Conservation (phyloP, 2,797 vertebrate genomes). For the Neopelma chrysocephalum region DNA sequence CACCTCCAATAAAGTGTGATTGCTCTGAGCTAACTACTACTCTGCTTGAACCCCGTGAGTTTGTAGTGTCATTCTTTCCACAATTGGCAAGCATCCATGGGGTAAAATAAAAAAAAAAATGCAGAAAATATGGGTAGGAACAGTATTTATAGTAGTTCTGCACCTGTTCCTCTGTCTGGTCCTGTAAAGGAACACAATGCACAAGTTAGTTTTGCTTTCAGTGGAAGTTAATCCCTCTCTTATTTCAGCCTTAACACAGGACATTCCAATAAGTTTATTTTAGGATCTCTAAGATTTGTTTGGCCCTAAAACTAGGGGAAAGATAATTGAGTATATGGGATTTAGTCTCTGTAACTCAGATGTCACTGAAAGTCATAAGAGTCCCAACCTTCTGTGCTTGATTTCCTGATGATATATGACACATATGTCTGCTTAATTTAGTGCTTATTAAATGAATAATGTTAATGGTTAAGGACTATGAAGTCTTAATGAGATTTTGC, state of each 20-base stretch:
- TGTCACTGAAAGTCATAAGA: conserved; percentile 2
- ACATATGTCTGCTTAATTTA: conserved; percentile 31
- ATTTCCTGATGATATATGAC: conserved; percentile 30
- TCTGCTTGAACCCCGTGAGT: no score
- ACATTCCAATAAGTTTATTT: neutral
- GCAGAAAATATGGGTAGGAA: neutral
- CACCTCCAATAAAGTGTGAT: no score
- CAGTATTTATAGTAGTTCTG: neutral
- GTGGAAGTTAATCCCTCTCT: neutral
- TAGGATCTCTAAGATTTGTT: neutral
- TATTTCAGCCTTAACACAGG: neutral
- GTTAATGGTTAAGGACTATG: conserved; percentile 20
- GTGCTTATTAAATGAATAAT: conserved; percentile 35
- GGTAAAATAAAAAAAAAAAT: neutral
- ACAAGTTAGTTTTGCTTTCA: neutral
- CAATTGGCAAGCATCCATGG: neutral
- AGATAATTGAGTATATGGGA: neutral
- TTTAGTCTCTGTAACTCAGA: conserved; percentile 13
- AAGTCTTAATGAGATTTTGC: conserved; percentile 40
- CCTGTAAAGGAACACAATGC: neutral
- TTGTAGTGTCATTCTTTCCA: no score
- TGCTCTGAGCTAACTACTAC: no score
- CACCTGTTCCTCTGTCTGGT: neutral
- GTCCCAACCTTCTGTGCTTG: neutral
- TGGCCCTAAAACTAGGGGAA: neutral